phyloP scores from a whole-genome alignment of 2,888 invertebrate species.

The Brachycybe producta region DNA sequence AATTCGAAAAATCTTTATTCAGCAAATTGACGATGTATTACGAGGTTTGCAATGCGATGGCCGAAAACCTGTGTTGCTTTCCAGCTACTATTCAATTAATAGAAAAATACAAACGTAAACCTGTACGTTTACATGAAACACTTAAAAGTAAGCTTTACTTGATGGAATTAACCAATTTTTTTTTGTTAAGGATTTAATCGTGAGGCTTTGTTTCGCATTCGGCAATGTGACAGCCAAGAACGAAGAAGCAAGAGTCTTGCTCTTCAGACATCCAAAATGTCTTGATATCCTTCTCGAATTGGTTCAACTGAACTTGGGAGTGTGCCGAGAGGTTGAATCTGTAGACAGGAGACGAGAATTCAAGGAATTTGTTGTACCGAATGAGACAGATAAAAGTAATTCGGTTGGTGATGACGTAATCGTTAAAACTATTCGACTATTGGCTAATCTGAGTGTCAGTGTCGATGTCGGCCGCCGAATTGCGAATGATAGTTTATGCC shows the following conservation, averaged over 20 bases:
- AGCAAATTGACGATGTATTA: conserved; percentile 67
- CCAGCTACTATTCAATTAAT: conserved; percentile 48
- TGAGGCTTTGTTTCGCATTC: conserved; percentile 64
- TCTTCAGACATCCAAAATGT: conserved; percentile 30
- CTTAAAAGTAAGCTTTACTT: background rate
- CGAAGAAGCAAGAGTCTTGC: conserved; percentile 47
- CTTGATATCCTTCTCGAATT: conserved; percentile 30
- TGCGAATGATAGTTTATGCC: conserved; percentile 34
- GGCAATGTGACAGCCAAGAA: conserved; percentile 72
- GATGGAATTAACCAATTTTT: background rate
- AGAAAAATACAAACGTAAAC: conserved; percentile 51
- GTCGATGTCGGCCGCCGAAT: conserved; percentile 58
- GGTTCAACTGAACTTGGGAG: conserved; percentile 23
- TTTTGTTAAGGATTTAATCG: conserved; percentile 46
- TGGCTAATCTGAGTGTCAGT: conserved; percentile 70
- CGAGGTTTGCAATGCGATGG: conserved; percentile 55
- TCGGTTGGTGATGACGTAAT: conserved; percentile 19
- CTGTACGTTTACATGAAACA: conserved; percentile 29
- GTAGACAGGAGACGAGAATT: background rate
- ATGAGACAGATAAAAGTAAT: background rate
- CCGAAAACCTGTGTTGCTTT: conserved; percentile 43
- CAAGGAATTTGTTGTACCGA: background rate
- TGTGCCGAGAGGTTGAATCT: background rate
- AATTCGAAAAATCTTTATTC: conserved; percentile 32
- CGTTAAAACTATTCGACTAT: conserved; percentile 51